Base-by-base conservation (phyloP, 2,888 invertebrate species). In the Griposia aprilina region DNA sequence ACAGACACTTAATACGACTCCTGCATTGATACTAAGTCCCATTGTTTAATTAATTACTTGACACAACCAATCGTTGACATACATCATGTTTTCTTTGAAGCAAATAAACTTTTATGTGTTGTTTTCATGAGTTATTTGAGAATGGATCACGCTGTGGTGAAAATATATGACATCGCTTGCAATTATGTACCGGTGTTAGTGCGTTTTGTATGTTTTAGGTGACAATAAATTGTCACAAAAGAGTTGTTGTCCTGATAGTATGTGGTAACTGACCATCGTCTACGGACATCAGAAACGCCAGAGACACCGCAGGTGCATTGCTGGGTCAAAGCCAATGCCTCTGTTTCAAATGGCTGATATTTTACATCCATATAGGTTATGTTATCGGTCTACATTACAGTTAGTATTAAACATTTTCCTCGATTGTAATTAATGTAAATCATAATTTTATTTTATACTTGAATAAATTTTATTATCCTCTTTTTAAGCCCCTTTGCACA, bases 11-110 rank as follows among this genome's bases (percentile, higher is more conserved):
- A 5, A 62, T 45, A n/a, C 5, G 5, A 48, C 7, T 17, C 60
- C 36, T 78, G 11, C 23, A 55, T 79, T 60, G 62, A 69, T 30
- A 48, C 26, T 62, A 26, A n/a, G n/a, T n/a, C 17, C 62, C 17
- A 62, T 78, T 78, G 80, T 78, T 48, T 23, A 20, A 0, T 8
- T n/a, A 69, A 78, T 60, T 55, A 11, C 52, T 20, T 20, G 68
- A 60, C 52, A 78, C 41, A 68, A 45, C n/a, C 52, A 45, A n/a
- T n/a, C 15, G 20, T 17, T 70, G 36, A 55, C 15, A 79, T 30
- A n/a, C 15, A 48, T 15, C 5, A 52, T 45, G 30, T 48, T 79
- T 62, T 36, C 10, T 63, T 36, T 23, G 0, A 45, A 3, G 15
- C 68, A n/a, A 23, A 41, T 15, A 20, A 30, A 57, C 5, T 20